Evolutionary conservation across 2,888 invertebrate genomes (phyloP).

Genomic region (Oligia latruncula): DNA sequence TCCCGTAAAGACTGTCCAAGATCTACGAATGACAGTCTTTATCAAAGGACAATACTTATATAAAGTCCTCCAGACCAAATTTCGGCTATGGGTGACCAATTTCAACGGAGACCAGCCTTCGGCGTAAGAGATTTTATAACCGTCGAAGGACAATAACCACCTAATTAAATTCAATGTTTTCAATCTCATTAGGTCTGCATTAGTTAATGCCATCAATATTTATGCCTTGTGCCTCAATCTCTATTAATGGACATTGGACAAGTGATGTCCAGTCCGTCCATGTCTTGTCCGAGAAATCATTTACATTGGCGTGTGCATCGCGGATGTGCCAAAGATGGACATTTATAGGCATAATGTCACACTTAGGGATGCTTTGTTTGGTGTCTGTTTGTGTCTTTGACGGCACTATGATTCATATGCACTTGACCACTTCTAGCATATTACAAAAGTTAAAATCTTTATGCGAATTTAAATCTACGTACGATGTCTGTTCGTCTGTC

Average conservation of each 20-base stretch:
- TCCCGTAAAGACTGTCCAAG: not conserved
- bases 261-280: slow-evolving; percentile 33
- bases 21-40: not conserved
- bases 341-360: slow-evolving; percentile 39
- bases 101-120: too few species aligned
- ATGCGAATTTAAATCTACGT: not conserved
- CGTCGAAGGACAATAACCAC: not conserved
- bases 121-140: too few species aligned
- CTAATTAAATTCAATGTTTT: slow-evolving; percentile 12
- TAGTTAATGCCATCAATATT: slow-evolving; percentile 51
- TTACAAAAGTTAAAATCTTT: not conserved
- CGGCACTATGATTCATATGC: not conserved
- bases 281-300: slow-evolving; percentile 59
- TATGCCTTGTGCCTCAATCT: slow-evolving; percentile 33
- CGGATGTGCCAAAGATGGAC: slow-evolving; percentile 49
- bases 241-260: slow-evolving; percentile 51
- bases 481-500: not conserved
- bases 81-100: too few species aligned
- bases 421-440: not conserved
- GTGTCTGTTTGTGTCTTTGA: not conserved
- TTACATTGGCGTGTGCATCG: slow-evolving; percentile 52
- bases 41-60: not conserved
- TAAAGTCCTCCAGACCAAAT: too few species aligned
- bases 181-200: slow-evolving; percentile 31
- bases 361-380: not conserved